Percentiles rank a stretch among this genome's conserved stretches.
Evolutionary conservation across 2,888 invertebrate genomes (phyloP).

Genomic region (Campoplex nolae): DNA sequence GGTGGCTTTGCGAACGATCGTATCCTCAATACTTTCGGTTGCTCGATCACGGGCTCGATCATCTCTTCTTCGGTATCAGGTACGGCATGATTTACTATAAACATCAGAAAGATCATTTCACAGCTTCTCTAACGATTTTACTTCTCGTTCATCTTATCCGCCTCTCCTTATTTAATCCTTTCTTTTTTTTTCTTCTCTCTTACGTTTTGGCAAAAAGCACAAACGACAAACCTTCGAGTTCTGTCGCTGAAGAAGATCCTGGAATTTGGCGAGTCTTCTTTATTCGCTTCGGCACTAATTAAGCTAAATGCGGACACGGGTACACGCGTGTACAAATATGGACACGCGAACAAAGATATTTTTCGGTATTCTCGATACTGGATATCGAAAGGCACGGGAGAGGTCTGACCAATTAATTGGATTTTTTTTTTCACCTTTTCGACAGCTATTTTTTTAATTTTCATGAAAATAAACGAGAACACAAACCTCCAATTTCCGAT

Average conservation of each 20-base stretch:
- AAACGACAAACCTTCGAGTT: constrained; percentile 17
- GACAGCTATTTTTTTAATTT: neutral
- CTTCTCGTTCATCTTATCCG: constrained; percentile 2
- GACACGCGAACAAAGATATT: neutral
- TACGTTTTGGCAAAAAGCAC: neutral
- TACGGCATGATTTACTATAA: constrained; percentile 40
- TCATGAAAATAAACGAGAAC: neutral
- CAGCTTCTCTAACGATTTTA: neutral
- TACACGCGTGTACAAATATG: neutral
- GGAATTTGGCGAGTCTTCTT: neutral
- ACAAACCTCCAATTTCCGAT: constrained; percentile 26
- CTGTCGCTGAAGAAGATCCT: neutral
- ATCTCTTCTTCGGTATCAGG: constrained; percentile 39
- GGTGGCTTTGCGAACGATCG: constrained; percentile 81
- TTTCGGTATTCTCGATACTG: neutral
- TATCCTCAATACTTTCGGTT: constrained; percentile 74
- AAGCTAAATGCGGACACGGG: neutral
- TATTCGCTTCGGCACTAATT: constrained; percentile 10
- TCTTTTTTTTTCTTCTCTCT: neutral
- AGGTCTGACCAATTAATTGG: no score
- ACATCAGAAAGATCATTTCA: constrained; percentile 19
- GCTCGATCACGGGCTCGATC: constrained; percentile 39
- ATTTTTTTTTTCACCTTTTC: neutral
- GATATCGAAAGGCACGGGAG: neutral
- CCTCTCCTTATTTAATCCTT: neutral